A percentile compares a stretch with the other conserved stretches of the same genome.
These are phyloP conservation scores for Artibeus lituratus DNA, from an alignment of 2,797 vertebrate genomes.

Conservation along the genomic window DNA sequence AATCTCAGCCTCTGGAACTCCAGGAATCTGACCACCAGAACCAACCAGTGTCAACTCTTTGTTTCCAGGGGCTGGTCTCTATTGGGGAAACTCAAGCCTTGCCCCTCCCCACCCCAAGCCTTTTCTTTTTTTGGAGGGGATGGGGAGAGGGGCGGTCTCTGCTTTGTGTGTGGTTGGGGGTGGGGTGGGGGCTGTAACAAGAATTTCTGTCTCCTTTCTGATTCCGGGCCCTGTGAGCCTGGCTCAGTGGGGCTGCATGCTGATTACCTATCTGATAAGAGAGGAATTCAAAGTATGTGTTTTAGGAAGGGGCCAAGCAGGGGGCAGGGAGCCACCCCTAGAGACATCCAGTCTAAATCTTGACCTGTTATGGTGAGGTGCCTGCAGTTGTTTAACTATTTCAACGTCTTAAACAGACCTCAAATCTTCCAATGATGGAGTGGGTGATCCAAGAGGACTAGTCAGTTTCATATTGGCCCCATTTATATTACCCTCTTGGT, in stretches of 20 bases:
- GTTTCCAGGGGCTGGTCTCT: slow-evolving; percentile 65
- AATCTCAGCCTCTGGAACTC: slow-evolving; percentile 81
- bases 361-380: not conserved
- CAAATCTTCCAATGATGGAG: not conserved
- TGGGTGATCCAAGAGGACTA: not conserved
- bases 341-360: slow-evolving; percentile 82
- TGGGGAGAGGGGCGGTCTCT: slow-evolving; percentile 42
- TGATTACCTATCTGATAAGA: slow-evolving; percentile 88
- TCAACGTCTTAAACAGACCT: slow-evolving; percentile 7
- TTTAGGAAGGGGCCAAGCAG: slow-evolving; percentile 73
- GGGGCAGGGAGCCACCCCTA: slow-evolving; percentile 67
- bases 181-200: slow-evolving; percentile 66
- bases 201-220: slow-evolving; percentile 85
- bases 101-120: slow-evolving; percentile 72
- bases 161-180: slow-evolving; percentile 86
- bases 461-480: not conserved
- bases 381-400: not conserved
- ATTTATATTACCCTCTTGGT: not conserved
- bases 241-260: slow-evolving; percentile 80
- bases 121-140: slow-evolving; percentile 78
- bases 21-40: slow-evolving; percentile 84
- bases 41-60: slow-evolving; percentile 73
- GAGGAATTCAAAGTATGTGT: slow-evolving; percentile 86
- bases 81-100: slow-evolving; percentile 59
- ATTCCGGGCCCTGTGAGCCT: slow-evolving; percentile 82